Evolutionary conservation across 2,888 invertebrate genomes (phyloP).

Genomic region (Chrysodeixis includens): DNA sequence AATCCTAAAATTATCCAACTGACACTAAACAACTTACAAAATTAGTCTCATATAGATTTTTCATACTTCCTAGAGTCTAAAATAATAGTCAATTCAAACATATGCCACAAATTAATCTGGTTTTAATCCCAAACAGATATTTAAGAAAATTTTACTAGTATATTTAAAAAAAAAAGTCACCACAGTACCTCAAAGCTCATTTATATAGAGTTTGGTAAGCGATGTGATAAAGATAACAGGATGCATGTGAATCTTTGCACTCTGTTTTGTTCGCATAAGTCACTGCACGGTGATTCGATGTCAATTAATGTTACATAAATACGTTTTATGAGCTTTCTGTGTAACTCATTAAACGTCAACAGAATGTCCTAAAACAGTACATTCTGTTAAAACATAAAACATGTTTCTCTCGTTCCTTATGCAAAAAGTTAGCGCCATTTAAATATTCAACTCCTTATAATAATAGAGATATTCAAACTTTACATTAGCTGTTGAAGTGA

Average conservation of each 20-base stretch:
- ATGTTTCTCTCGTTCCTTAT: conserved; percentile 35
- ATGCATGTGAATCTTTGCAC: conserved; percentile 28
- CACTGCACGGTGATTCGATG: conserved; percentile 26
- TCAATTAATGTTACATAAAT: conserved; percentile 2
- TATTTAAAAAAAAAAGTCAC: not conserved
- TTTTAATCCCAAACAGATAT: not conserved
- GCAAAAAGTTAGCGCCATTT: not conserved
- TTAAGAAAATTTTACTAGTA: not conserved
- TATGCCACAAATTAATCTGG: not conserved
- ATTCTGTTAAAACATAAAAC: conserved; percentile 13
- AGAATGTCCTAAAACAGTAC: conserved; percentile 18
- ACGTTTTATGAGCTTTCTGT: conserved; percentile 35
- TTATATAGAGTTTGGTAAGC: conserved; percentile 17
- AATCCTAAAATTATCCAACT: too few relatives aligned
- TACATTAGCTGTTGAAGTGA: conserved; percentile 25
- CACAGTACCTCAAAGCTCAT: conserved; percentile 11
- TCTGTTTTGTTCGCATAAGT: conserved; percentile 13
- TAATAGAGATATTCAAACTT: conserved; percentile 5
- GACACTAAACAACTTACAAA: too few relatives aligned
- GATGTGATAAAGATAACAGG: conserved; percentile 10
- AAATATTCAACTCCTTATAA: not conserved
- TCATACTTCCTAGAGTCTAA: too few relatives aligned
- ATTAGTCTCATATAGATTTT: too few relatives aligned
- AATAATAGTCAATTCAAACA: too few relatives aligned
- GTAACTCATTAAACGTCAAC: conserved; percentile 19